Evolutionary conservation across 64 coral and sea anemone species (phyloP), one percentile per base, ranked within the genome.

Genomic region (Stylophora pistillata): DNA sequence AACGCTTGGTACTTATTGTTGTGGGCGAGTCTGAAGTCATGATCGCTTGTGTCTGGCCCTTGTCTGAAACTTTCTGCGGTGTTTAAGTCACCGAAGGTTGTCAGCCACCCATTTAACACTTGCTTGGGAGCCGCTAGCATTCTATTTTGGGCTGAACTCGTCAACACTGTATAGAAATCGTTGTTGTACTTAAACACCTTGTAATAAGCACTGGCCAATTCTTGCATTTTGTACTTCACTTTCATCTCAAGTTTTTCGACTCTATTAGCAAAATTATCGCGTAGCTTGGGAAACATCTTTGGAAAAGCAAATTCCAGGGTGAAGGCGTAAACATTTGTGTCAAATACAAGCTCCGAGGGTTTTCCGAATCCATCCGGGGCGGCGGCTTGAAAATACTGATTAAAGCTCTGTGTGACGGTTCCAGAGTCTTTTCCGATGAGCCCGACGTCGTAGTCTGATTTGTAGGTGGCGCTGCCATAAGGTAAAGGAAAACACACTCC

Each of bases 311-410:
- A 88, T 53, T 88, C 86, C 56, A 88, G 56, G 41, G 86, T 91
- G 71, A 84, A 91, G 26, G 89, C 89, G 71, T 91, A 91, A 29
- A 85, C 60, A 85, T 85, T 91, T 72, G 89, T 91, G 56, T 91
- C 80, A 76, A 91, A 91, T 16, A 85, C 89, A 84, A 84, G 55
- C 79, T 91, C 89, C 21, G 89, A 91, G 2, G 89, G 89, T 77
- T 76, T 91, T n/a, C 87, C 57, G 47, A 89, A 89, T 65, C 87
- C 74, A 0, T 23, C 12, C 37, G 37, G 37, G 37, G 37, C 37
- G 31, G 1, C 1, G 55, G 25, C 18, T 91, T 91, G 70, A 85
- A 91, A 91, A 85, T 91, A 85, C 18, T 21, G 9, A 71, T 91
- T 91, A 47, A 91, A 91, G 2, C 27, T 53, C 55, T 82, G 23